Evolutionary conservation across 2,888 invertebrate species (phyloP).

Genomic region (Cosmopolites sordidus): DNA sequence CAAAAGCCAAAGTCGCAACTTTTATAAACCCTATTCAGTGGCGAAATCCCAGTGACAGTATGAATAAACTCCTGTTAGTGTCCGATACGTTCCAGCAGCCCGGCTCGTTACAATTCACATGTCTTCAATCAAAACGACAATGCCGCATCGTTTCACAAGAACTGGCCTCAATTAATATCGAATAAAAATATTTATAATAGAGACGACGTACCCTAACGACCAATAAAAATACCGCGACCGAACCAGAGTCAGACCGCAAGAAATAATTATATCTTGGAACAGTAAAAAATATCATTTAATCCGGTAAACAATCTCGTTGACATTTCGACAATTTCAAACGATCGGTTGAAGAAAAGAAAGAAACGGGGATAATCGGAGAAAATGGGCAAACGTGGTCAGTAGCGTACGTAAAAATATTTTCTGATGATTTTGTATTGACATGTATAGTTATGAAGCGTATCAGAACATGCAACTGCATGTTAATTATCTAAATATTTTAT

Average conservation of each 20-base stretch:
- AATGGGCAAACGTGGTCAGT: too few species aligned
- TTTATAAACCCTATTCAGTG: too few species aligned
- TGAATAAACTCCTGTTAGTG: too few species aligned
- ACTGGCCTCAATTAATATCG: constrained; percentile 4
- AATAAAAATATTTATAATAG: constrained; percentile 17
- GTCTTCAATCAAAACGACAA: constrained; percentile 7
- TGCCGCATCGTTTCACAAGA: constrained; percentile 1
- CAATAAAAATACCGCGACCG: constrained; percentile 18
- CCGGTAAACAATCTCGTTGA: constrained; percentile 29
- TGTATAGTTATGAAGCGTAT: too few species aligned
- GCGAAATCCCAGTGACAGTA: too few species aligned
- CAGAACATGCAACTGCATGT: too few species aligned
- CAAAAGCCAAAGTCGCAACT: too few species aligned
- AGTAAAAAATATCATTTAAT: constrained; percentile 30
- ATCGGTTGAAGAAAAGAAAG: not conserved
- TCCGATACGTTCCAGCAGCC: too few species aligned
- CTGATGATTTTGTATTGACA: too few species aligned
- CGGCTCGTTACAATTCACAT: constrained; percentile 2
- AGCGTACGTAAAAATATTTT: too few species aligned
- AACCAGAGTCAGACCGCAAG: constrained; percentile 13
- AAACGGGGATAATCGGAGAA: too few species aligned
- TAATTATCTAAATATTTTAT: too few species aligned
- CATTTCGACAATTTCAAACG: constrained; percentile 29
- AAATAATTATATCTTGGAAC: constrained; percentile 20
- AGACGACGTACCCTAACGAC: constrained; percentile 11